Conservation (phyloP, 1,140 invertebrate species). For the Trissolcus basalis region DNA sequence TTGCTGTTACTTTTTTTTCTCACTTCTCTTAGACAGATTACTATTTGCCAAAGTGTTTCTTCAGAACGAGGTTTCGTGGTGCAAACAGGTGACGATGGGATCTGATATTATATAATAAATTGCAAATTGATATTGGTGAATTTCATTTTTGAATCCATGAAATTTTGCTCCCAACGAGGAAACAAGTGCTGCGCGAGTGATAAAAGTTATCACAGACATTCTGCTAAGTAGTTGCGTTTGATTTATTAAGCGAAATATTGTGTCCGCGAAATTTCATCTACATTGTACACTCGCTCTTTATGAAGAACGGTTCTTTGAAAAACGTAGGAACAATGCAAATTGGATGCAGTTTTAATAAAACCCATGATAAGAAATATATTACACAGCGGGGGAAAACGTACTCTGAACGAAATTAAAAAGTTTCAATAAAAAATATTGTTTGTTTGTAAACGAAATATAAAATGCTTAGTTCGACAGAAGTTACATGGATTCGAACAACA, state of each 20-base stretch:
- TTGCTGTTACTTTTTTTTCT: background rate
- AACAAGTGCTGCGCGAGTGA: conserved; percentile 19
- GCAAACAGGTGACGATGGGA: background rate
- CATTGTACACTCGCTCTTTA: background rate
- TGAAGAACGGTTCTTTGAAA: no score
- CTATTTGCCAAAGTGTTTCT: background rate
- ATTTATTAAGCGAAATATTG: conserved; percentile 22
- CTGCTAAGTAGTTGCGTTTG: conserved; percentile 16
- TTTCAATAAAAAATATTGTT: no score
- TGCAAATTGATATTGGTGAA: conserved; percentile 18
- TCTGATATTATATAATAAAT: conserved; percentile 1
- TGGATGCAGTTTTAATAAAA: no score
- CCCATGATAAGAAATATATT: no score
- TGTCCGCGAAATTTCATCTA: conserved; percentile 2
- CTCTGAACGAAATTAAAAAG: no score
- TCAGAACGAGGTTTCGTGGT: no score
- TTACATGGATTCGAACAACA: no score
- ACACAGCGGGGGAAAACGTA: no score
- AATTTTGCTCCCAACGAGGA: background rate
- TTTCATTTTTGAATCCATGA: conserved; percentile 20
- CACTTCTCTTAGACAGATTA: conserved; percentile 1
- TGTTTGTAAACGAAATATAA: no score
- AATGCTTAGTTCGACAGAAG: no score
- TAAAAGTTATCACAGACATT: conserved; percentile 21
- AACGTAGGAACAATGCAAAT: no score